A percentile compares a stretch with the other conserved stretches of the same genome.
phyloP scores from a whole-genome alignment of 2,797 vertebrate genomes.

The Mastacembelus armatus region DNA sequence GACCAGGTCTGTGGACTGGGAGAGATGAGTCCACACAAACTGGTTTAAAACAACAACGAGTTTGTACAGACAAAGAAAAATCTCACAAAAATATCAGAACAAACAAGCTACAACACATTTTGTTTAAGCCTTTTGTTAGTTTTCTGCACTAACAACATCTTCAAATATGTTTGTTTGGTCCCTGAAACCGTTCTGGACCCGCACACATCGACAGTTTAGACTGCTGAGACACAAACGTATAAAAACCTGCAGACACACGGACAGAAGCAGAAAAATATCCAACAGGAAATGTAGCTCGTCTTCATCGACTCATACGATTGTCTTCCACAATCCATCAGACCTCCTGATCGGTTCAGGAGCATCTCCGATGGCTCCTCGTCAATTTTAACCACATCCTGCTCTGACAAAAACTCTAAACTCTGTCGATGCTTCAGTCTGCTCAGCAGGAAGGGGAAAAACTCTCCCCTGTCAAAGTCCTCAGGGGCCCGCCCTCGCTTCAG shows the following conservation, averaged over 20 bases:
- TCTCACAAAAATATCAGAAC: no score
- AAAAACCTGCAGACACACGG: neutral
- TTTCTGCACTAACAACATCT: no score
- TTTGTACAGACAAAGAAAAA: no score
- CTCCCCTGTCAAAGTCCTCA: no score
- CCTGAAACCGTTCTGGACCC: neutral
- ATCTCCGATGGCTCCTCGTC: slow-evolving; percentile 5
- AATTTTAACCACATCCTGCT: neutral
- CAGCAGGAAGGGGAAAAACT: slow-evolving; percentile 47
- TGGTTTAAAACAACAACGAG: no score
- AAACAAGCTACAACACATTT: no score
- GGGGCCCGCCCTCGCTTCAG: no score
- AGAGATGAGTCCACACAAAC: no score
- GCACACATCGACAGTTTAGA: neutral
- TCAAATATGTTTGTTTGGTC: neutral
- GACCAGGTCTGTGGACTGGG: no score
- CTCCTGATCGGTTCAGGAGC: neutral
- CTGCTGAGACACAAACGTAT: neutral
- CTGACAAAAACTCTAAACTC: slow-evolving; percentile 10
- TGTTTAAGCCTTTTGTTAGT: no score
- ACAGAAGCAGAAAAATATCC: neutral
- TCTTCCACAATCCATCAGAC: neutral
- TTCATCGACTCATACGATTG: neutral
- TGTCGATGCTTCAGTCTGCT: no score
- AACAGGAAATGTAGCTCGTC: neutral